Conservation (phyloP, 2,888 invertebrate genomes). For the Andrena fulva region DNA sequence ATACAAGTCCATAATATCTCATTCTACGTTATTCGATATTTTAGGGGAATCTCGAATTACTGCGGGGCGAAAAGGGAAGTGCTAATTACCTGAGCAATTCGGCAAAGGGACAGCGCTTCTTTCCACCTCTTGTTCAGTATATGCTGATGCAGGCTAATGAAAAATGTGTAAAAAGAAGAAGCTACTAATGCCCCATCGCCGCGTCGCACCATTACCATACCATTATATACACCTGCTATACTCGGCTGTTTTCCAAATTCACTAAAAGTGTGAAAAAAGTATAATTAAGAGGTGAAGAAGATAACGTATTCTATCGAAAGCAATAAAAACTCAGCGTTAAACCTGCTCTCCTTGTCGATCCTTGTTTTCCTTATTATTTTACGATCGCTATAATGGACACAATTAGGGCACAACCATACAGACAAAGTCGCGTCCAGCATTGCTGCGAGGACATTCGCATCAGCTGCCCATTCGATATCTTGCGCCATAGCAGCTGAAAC, state of each 20-base stretch:
- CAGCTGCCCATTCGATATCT: conserved; percentile 90
- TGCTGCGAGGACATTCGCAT: conserved; percentile 92
- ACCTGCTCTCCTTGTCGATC: conserved; percentile 85
- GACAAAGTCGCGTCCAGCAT: conserved; percentile 92
- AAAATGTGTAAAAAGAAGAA: conserved; percentile 81
- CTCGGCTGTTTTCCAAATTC: conserved; percentile 95
- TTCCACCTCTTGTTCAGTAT: conserved; percentile 93
- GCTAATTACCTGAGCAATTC: conserved; percentile 87
- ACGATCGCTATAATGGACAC: conserved; percentile 86
- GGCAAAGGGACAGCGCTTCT: conserved; percentile 92
- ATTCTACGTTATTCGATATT: conserved; percentile 81
- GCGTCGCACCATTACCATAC: conserved; percentile 93
- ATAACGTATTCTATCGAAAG: neutral
- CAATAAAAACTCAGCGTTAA: conserved; percentile 3
- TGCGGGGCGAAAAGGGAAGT: neutral
- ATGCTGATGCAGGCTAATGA: conserved; percentile 87
- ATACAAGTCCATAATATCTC: conserved; percentile 96
- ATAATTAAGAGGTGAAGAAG: neutral
- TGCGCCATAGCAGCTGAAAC: conserved; percentile 88
- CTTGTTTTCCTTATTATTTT: conserved; percentile 87
- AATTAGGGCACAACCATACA: conserved; percentile 90
- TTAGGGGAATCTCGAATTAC: neutral
- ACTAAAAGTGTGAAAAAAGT: conserved; percentile 83
- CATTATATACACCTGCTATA: conserved; percentile 93
- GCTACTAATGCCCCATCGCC: conserved; percentile 94